These are phyloP conservation scores for Eupleurogrammus muticus DNA, from an alignment of 2,797 vertebrate species.

Conservation along the genomic window DNA sequence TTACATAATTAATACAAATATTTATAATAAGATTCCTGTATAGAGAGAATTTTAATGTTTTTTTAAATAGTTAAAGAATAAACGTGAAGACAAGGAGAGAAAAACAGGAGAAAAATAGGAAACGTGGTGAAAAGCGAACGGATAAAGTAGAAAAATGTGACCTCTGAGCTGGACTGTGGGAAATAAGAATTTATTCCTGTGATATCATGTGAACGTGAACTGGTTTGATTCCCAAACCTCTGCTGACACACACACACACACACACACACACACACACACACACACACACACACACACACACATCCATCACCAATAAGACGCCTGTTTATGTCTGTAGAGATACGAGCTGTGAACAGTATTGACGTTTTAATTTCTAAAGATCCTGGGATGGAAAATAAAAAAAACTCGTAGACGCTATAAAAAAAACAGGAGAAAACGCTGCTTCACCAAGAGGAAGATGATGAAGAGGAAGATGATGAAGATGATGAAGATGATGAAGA, in stretches of 20 bases:
- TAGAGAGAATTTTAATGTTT: too few species aligned
- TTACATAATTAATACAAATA: too few species aligned
- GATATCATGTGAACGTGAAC: constrained; percentile 40
- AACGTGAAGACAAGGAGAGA: not conserved
- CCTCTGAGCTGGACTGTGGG: constrained; percentile 21
- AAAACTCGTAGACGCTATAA: not conserved
- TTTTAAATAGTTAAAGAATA: too few species aligned
- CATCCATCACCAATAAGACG: constrained; percentile 22
- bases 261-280: constrained; percentile 9
- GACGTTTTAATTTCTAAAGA: not conserved
- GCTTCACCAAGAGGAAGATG: too few species aligned
- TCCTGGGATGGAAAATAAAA: not conserved
- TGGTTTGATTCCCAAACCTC: constrained; percentile 32
- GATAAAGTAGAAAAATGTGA: not conserved
- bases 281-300: constrained; percentile 10
- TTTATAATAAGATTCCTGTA: too few species aligned
- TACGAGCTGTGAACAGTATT: not conserved
- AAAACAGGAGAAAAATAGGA: not conserved
- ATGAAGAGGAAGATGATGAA: too few species aligned
- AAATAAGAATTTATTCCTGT: constrained; percentile 18
- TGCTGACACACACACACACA: constrained; percentile 18
- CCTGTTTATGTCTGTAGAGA: not conserved
- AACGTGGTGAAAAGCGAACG: not conserved
- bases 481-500: too few species aligned
- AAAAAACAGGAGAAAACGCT: too few species aligned